phyloP scores from a whole-genome alignment of 2,888 invertebrate species.

The Exephanes ischioxanthus region DNA sequence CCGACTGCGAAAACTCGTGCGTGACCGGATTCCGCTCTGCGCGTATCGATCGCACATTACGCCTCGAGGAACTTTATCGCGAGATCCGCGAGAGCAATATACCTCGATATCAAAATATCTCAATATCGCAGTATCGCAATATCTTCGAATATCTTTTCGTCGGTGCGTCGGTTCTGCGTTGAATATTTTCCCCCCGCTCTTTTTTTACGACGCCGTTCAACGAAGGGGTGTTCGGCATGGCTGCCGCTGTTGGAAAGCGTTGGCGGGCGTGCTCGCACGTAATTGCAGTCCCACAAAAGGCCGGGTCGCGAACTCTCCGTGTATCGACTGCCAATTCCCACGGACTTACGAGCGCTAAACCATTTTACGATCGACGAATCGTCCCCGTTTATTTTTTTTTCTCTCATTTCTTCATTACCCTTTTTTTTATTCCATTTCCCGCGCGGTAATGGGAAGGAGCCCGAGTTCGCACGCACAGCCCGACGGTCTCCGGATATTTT shows the following conservation, averaged over 20 bases:
- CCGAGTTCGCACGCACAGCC: slow-evolving; percentile 16
- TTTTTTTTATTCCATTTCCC: slow-evolving; percentile 26
- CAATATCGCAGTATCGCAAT: too few relatives aligned
- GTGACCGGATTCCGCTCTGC: not conserved
- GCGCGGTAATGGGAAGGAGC: slow-evolving; percentile 15
- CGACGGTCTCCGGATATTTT: slow-evolving; percentile 49
- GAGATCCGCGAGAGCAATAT: not conserved
- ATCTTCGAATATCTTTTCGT: not conserved
- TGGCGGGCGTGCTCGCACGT: not conserved
- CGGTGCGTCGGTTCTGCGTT: not conserved
- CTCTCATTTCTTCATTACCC: not conserved
- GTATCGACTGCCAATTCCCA: slow-evolving; percentile 23
- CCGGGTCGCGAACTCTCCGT: not conserved
- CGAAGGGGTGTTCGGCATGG: not conserved
- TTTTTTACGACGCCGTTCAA: not conserved
- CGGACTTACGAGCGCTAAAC: slow-evolving; percentile 14
- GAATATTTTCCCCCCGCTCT: not conserved
- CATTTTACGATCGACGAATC: slow-evolving; percentile 22
- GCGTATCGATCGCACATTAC: not conserved
- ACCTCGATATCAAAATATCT: too few relatives aligned
- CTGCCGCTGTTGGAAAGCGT: not conserved
- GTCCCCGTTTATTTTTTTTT: slow-evolving; percentile 7
- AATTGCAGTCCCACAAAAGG: slow-evolving; percentile 21
- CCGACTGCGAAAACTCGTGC: not conserved
- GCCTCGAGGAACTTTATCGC: not conserved